Evolutionary conservation across 2,888 invertebrate species (phyloP).

Genomic region (Clistopyga incitator): DNA sequence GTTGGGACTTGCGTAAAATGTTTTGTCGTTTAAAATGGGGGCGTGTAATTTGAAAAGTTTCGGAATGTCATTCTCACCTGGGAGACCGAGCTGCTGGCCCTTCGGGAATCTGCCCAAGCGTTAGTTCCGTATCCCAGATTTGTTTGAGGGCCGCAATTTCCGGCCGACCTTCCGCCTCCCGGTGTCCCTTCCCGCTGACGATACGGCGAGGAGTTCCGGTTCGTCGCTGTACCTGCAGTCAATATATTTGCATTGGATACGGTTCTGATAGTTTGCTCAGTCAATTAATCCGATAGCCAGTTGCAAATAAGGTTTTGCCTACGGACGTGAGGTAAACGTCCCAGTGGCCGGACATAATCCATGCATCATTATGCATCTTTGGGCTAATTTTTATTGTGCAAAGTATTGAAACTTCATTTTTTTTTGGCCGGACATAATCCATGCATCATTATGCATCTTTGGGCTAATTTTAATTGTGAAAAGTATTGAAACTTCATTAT

Average conservation of each 20-base stretch:
- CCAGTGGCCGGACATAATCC: too few species aligned
- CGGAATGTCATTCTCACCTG: slow-evolving; percentile 85
- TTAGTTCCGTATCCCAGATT: slow-evolving; percentile 85
- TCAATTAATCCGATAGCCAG: background rate
- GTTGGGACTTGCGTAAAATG: background rate
- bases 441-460: too few species aligned
- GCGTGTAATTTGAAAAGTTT: slow-evolving; percentile 29
- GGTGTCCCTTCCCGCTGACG: slow-evolving; percentile 84
- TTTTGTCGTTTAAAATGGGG: slow-evolving; percentile 6
- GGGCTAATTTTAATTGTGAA: too few species aligned
- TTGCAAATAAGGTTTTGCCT: background rate
- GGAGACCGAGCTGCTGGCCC: slow-evolving; percentile 91
- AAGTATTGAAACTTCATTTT: too few species aligned
- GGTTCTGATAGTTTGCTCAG: background rate
- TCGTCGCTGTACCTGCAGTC: slow-evolving; percentile 73
- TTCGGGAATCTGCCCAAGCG: slow-evolving; percentile 87
- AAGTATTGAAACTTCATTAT: too few species aligned
- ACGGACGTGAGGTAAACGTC: background rate
- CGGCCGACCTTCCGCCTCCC: slow-evolving; percentile 84
- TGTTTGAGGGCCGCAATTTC: slow-evolving; percentile 83
- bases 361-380: too few species aligned
- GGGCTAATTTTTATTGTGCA: too few species aligned
- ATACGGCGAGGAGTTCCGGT: slow-evolving; percentile 88
- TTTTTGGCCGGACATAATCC: too few species aligned
- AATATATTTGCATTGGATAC: background rate